Conservation (phyloP, 2,113 vertebrate species). For the Brachyhypopomus gauderio region DNA sequence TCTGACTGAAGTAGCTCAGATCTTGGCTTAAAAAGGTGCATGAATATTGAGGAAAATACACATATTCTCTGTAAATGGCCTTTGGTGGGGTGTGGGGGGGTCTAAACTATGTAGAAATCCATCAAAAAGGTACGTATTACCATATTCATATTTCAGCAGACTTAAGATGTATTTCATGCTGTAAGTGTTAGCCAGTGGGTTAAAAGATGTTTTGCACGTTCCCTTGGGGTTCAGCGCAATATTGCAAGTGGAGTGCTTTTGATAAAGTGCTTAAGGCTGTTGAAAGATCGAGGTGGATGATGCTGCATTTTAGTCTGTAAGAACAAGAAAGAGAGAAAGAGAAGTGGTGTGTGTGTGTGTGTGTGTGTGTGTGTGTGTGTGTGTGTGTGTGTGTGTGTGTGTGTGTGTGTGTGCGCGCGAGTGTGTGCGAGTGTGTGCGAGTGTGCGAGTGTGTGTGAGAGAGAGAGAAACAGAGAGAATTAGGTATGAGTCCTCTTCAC, state of each 20-base stretch:
- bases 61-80: not conserved
- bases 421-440: not conserved
- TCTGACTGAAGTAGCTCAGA: slow-evolving; percentile 11
- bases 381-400: too few relatives aligned
- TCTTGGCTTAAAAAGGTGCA: not conserved
- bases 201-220: slow-evolving; percentile 21
- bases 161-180: slow-evolving; percentile 11
- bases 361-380: too few relatives aligned
- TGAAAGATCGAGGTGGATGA: slow-evolving; percentile 34
- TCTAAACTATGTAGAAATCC: not conserved
- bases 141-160: slow-evolving; percentile 25
- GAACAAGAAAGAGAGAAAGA: slow-evolving; percentile 25
- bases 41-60: not conserved
- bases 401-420: too few relatives aligned
- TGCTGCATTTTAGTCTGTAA: slow-evolving; percentile 25
- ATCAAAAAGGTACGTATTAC: slow-evolving; percentile 26
- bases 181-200: not conserved
- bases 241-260: slow-evolving; percentile 26
- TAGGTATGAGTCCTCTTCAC: slow-evolving; percentile 9
- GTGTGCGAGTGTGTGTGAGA: not conserved
- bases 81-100: too few relatives aligned
- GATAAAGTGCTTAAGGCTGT: slow-evolving; percentile 45
- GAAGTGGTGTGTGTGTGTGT: too few relatives aligned
- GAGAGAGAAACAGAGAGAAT: slow-evolving; percentile 16
- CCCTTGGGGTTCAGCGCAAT: slow-evolving; percentile 28